Percentiles rank a stretch among this genome's conserved stretches.
These are phyloP conservation scores for Diaphora mendica DNA, from an alignment of 2,888 invertebrate species.

Conservation along the genomic window DNA sequence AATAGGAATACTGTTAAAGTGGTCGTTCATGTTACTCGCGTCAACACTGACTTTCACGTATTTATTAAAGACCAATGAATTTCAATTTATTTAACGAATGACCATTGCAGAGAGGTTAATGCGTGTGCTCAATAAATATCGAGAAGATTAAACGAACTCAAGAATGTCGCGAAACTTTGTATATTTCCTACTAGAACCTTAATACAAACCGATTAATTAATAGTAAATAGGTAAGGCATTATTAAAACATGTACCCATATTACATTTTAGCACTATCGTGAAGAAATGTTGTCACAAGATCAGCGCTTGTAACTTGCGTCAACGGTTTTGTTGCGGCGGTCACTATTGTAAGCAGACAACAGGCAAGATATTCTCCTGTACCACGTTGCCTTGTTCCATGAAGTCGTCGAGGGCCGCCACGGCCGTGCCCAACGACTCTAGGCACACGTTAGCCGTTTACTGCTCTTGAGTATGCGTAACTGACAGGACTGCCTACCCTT, in stretches of 20 bases:
- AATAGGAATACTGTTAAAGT: background rate
- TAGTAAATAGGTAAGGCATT: background rate
- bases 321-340: slow-evolving; percentile 35
- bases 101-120: background rate
- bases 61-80: background rate
- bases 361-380: slow-evolving; percentile 62
- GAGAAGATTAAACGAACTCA: background rate
- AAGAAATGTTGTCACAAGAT: slow-evolving; percentile 8
- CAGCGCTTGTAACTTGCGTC: slow-evolving; percentile 40
- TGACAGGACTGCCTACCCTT: slow-evolving; percentile 51
- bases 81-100: background rate
- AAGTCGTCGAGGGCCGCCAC: slow-evolving; percentile 57
- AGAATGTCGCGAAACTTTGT: background rate
- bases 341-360: slow-evolving; percentile 57
- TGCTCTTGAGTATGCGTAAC: slow-evolving; percentile 63
- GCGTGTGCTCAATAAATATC: slow-evolving; percentile 3
- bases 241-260: background rate
- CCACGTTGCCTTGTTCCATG: slow-evolving; percentile 69
- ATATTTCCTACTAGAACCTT: background rate
- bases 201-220: slow-evolving; percentile 3
- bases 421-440: slow-evolving; percentile 55
- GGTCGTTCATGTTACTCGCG: background rate
- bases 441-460: slow-evolving; percentile 59
- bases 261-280: background rate
- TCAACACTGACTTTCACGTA: background rate